Conservation (phyloP, 2,888 invertebrate species). For the Idaea straminata region DNA sequence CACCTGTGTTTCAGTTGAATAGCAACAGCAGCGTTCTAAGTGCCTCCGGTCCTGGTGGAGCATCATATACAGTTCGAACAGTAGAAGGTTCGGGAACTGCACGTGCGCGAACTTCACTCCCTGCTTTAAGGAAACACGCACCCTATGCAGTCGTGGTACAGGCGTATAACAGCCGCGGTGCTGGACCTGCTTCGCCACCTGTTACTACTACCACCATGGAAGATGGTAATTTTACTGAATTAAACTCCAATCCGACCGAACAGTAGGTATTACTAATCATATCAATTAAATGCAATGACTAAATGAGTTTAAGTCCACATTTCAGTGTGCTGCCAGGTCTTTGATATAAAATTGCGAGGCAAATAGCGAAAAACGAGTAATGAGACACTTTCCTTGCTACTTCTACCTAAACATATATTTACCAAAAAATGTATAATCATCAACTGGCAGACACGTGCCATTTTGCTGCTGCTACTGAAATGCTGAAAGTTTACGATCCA, state of each 20-base stretch:
- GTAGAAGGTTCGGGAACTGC: constrained; percentile 88
- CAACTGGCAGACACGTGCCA: no score
- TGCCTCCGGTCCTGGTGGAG: constrained; percentile 71
- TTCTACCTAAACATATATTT: no score
- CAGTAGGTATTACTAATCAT: no score
- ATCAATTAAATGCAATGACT: no score
- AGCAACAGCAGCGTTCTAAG: constrained; percentile 70
- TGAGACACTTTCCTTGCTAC: no score
- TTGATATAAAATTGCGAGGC: no score
- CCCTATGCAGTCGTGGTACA: constrained; percentile 91
- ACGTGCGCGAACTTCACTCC: constrained; percentile 81
- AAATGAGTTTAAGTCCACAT: no score
- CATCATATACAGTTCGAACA: constrained; percentile 86
- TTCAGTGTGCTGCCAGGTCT: no score
- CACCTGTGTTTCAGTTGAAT: constrained; percentile 59
- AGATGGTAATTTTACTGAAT: constrained; percentile 76
- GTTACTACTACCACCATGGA: constrained; percentile 90
- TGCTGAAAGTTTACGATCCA: no score
- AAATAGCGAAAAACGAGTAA: no score
- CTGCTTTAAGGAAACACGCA: constrained; percentile 88
- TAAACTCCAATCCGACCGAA: neutral
- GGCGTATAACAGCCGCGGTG: constrained; percentile 92
- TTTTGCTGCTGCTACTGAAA: no score
- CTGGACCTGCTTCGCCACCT: constrained; percentile 91
- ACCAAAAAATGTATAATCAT: no score